A percentile compares a stretch with the other conserved stretches of the same genome.
Conservation (phyloP, 2,797 vertebrate species). For the Tinamus major region DNA sequence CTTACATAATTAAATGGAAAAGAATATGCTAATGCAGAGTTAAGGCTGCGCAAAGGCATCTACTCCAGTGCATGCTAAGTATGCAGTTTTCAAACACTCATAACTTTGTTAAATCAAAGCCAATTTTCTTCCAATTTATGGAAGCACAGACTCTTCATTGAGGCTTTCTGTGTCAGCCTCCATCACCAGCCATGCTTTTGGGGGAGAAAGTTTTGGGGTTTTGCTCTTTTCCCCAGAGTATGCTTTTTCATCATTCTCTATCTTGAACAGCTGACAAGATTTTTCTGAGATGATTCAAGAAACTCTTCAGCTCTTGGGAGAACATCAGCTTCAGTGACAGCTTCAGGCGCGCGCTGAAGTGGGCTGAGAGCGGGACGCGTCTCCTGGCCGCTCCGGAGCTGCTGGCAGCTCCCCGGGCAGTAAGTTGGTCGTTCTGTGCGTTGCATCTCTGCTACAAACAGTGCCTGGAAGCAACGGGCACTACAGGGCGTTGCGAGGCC, state of each 20-base stretch:
- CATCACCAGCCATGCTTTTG: neutral
- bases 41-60: constrained; percentile 42
- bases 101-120: constrained; percentile 56
- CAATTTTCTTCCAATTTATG: constrained; percentile 38
- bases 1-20: constrained; percentile 67
- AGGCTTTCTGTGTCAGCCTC: neutral
- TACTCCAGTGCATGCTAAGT: constrained; percentile 23
- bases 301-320: neutral
- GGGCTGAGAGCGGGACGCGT: neutral
- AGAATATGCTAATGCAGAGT: constrained; percentile 62
- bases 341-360: neutral
- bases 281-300: constrained; percentile 14
- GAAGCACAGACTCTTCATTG: neutral
- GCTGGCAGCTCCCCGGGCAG: neutral
- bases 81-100: constrained; percentile 11
- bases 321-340: neutral
- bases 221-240: neutral
- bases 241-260: neutral
- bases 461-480: neutral
- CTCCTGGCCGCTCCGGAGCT: neutral
- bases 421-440: neutral
- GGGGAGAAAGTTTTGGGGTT: neutral
- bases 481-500: neutral
- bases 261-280: constrained; percentile 13
- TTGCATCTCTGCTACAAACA: neutral